phyloP scores from a whole-genome alignment of 2,888 invertebrate genomes.

The Coleophora deauratella region DNA sequence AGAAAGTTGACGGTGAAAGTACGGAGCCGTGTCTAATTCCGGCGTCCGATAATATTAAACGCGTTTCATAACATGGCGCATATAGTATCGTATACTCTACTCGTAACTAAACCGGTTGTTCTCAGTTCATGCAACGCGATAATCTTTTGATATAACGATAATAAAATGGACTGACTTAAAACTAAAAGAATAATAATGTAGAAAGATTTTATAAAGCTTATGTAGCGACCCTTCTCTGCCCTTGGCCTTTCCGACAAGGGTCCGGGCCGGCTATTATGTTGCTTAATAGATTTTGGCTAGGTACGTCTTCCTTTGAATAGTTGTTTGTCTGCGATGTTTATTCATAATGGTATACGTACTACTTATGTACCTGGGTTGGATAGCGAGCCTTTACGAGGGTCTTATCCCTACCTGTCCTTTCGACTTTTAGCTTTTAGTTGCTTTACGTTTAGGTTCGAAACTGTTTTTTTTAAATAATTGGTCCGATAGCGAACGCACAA shows the following conservation, averaged over 20 bases:
- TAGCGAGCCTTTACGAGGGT: too few species aligned
- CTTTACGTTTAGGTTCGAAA: too few species aligned
- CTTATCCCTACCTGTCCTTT: too few species aligned
- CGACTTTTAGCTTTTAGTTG: too few species aligned
- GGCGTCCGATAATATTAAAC: constrained; percentile 50
- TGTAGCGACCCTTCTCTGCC: constrained; percentile 37
- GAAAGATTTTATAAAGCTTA: constrained; percentile 39
- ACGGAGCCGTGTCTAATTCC: constrained; percentile 50
- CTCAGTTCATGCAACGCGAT: constrained; percentile 25
- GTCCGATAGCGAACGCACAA: too few species aligned
- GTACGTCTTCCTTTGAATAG: constrained; percentile 28
- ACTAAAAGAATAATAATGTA: constrained; percentile 38
- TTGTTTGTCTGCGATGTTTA: constrained; percentile 30
- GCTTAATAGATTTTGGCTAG: constrained; percentile 39
- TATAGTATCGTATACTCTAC: constrained; percentile 11
- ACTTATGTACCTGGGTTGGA: constrained; percentile 31
- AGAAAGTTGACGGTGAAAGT: constrained; percentile 67
- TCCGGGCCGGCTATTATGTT: constrained; percentile 35
- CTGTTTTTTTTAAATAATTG: too few species aligned
- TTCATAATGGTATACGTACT: too few species aligned
- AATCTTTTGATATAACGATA: constrained; percentile 37
- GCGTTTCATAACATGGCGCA: constrained; percentile 51
- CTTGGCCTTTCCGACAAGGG: constrained; percentile 33
- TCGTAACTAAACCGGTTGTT: constrained; percentile 54
- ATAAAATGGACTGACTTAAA: constrained; percentile 27